Percentiles rank a stretch among this genome's conserved stretches.
These are phyloP conservation scores for Phylloscopus collybita DNA, from an alignment of 2,797 vertebrate genomes.

Conservation along the genomic window DNA sequence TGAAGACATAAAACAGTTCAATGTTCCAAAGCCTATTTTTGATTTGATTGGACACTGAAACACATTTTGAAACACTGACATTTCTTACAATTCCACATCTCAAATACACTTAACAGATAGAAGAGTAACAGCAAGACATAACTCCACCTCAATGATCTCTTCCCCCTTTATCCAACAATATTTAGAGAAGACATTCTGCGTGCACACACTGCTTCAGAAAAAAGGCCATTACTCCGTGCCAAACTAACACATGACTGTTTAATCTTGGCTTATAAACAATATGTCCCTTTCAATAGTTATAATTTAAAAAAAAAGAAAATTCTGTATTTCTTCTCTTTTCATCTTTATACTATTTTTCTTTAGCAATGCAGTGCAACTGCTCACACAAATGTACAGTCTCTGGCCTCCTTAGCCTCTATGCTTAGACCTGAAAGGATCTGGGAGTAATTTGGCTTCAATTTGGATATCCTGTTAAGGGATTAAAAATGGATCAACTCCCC, in stretches of 20 bases:
- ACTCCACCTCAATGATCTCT: background rate
- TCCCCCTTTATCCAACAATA: background rate
- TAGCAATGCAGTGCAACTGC: conserved; percentile 13
- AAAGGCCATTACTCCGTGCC: background rate
- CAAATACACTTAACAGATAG: background rate
- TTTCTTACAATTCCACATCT: background rate
- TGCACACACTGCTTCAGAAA: background rate
- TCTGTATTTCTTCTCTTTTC: background rate
- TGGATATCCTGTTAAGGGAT: conserved; percentile 59
- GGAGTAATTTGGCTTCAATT: conserved; percentile 65
- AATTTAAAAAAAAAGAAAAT: background rate
- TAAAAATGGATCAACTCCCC: conserved; percentile 52
- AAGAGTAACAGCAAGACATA: background rate
- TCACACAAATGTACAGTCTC: conserved; percentile 7
- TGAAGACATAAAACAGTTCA: background rate
- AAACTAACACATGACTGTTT: background rate
- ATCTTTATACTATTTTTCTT: background rate
- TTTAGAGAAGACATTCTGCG: background rate
- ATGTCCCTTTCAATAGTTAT: background rate
- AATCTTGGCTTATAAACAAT: background rate
- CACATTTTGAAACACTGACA: background rate
- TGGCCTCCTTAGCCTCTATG: background rate
- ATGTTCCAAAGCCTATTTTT: background rate
- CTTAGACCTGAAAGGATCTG: conserved; percentile 53
- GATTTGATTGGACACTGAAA: background rate